Percentiles rank a stretch among this genome's conserved stretches.
phyloP scores from a whole-genome alignment of 2,888 invertebrate species.

The Archips crataeganus region DNA sequence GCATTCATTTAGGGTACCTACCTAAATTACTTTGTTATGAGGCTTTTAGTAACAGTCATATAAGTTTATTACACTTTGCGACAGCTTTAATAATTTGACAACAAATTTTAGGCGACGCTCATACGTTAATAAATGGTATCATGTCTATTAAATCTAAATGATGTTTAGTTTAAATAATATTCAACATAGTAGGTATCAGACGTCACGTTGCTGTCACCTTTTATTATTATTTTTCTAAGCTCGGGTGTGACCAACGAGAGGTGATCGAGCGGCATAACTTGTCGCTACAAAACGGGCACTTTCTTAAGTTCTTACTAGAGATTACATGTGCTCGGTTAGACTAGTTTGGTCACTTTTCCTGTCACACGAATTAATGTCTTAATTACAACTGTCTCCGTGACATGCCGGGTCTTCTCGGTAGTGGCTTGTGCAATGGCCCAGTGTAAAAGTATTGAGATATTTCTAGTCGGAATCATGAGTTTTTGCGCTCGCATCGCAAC shows the following conservation, averaged over 20 bases:
- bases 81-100: constrained; percentile 1
- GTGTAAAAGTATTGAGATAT: constrained; percentile 23
- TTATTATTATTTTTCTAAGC: background rate
- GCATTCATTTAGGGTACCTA: background rate
- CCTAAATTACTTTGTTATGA: background rate
- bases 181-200: background rate
- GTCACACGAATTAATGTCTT: constrained; percentile 53
- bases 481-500: constrained; percentile 19
- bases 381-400: constrained; percentile 53
- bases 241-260: constrained; percentile 45
- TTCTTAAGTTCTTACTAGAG: constrained; percentile 50
- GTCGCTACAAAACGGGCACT: constrained; percentile 49
- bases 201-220: background rate
- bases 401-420: constrained; percentile 39
- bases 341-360: constrained; percentile 59
- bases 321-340: constrained; percentile 45
- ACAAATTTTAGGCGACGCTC: background rate
- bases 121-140: background rate
- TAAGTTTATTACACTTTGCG: constrained; percentile 1
- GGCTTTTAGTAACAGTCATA: constrained; percentile 6
- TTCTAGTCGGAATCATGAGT: constrained; percentile 23
- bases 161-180: background rate
- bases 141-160: background rate
- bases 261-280: constrained; percentile 44
- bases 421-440: constrained; percentile 10